Conservation (phyloP, 92 coral and sea anemone genomes). For the Hydrozoanthus gracilis region DNA sequence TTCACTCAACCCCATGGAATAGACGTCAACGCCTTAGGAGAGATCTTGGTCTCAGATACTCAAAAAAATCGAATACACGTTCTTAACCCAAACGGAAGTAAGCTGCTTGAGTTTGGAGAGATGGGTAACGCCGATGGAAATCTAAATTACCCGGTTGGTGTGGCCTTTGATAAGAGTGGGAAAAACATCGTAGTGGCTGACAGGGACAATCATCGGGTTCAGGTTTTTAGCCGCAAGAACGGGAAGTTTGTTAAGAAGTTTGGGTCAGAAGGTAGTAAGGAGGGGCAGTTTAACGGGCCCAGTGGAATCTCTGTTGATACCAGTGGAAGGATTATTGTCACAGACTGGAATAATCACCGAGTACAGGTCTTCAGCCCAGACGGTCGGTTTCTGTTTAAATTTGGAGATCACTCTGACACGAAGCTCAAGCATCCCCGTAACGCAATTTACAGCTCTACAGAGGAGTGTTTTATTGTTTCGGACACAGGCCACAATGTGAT, state of each 20-base stretch:
- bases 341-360: slow-evolving; percentile 92
- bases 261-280: slow-evolving; percentile 71
- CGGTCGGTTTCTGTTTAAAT: slow-evolving; percentile 75
- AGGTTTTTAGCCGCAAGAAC: slow-evolving; percentile 74
- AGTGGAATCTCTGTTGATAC: slow-evolving; percentile 75
- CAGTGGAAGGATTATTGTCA: slow-evolving; percentile 73
- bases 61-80: slow-evolving; percentile 83
- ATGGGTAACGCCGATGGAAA: slow-evolving; percentile 74
- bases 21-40: slow-evolving; percentile 73
- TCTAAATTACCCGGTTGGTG: slow-evolving; percentile 81
- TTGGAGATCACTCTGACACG: slow-evolving; percentile 67
- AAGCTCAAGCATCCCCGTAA: slow-evolving; percentile 86
- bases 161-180: slow-evolving; percentile 83
- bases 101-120: slow-evolving; percentile 75
- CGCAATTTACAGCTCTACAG: slow-evolving; percentile 68
- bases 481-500: slow-evolving; percentile 87
- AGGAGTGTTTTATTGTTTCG: slow-evolving; percentile 77
- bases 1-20: slow-evolving; percentile 88
- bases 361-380: slow-evolving; percentile 80
- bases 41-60: slow-evolving; percentile 84
- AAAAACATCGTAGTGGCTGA: slow-evolving; percentile 83
- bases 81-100: slow-evolving; percentile 70
- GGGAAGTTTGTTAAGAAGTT: slow-evolving; percentile 81
- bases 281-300: slow-evolving; percentile 86
- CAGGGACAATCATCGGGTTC: slow-evolving; percentile 83